phyloP scores from a whole-genome alignment of 2,888 invertebrate genomes.

The Cheilosia variabilis region DNA sequence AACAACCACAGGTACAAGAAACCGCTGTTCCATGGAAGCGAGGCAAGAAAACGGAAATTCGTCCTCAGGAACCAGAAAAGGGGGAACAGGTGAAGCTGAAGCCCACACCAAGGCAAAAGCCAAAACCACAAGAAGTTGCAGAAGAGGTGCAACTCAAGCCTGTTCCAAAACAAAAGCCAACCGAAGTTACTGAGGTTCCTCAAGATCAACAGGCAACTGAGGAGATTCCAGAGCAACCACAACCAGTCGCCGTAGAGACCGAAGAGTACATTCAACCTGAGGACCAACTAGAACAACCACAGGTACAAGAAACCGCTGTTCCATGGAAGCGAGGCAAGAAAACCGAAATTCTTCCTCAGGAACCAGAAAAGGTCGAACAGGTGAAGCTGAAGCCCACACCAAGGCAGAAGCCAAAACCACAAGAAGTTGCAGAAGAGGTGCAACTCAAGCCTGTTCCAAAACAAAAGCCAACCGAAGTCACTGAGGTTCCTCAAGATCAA shows the following conservation, averaged over 20 bases:
- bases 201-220: not conserved
- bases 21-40: conserved; percentile 74
- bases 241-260: too few species aligned
- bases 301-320: conserved; percentile 41
- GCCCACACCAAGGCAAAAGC: conserved; percentile 69
- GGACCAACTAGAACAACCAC: conserved; percentile 77
- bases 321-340: conserved; percentile 68
- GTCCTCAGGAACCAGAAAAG: conserved; percentile 77
- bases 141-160: conserved; percentile 83
- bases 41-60: conserved; percentile 78
- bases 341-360: conserved; percentile 71
- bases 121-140: conserved; percentile 72
- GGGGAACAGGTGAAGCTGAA: conserved; percentile 81
- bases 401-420: conserved; percentile 71
- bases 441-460: conserved; percentile 81
- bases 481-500: conserved; percentile 23
- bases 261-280: conserved; percentile 45
- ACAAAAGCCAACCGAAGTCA: conserved; percentile 76
- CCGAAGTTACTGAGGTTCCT: not conserved
- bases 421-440: conserved; percentile 78
- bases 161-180: conserved; percentile 79
- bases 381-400: conserved; percentile 78
- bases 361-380: conserved; percentile 80
- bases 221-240: not conserved
- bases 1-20: conserved; percentile 75